A percentile compares a stretch with the other conserved stretches of the same genome.
Evolutionary conservation across 1,140 invertebrate genomes (phyloP).

Genomic region (Orius insidiosus): DNA sequence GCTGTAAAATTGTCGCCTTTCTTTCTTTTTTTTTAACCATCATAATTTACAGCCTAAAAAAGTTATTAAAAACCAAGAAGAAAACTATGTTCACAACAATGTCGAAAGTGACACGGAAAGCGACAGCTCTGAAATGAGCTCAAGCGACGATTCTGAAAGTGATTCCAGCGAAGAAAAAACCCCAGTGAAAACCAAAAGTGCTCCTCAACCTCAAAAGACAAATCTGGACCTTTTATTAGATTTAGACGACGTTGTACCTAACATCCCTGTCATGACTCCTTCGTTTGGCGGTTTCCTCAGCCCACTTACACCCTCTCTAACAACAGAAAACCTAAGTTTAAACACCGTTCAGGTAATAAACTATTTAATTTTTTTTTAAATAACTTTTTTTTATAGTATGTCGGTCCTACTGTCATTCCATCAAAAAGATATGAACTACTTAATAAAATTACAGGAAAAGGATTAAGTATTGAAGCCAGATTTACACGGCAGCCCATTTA

Average conservation of each 20-base stretch:
- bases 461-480: constrained; percentile 35
- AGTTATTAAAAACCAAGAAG: constrained; percentile 10
- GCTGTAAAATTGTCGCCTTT: background rate
- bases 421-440: constrained; percentile 49
- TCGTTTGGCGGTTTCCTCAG: constrained; percentile 63
- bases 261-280: constrained; percentile 56
- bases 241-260: constrained; percentile 42
- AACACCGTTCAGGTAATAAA: constrained; percentile 15
- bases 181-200: background rate
- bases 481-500: constrained; percentile 68
- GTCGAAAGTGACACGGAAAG: constrained; percentile 1
- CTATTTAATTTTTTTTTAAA: constrained; percentile 26
- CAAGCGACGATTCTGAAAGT: constrained; percentile 10
- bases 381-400: constrained; percentile 31
- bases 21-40: no score
- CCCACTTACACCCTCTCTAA: constrained; percentile 28
- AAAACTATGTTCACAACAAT: background rate
- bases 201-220: constrained; percentile 22
- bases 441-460: constrained; percentile 58
- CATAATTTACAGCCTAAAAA: constrained; percentile 14
- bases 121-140: constrained; percentile 6
- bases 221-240: constrained; percentile 72
- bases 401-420: constrained; percentile 40
- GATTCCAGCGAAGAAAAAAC: constrained; percentile 12
- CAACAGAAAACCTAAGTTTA: constrained; percentile 10